Evolutionary conservation across 1,140 invertebrate genomes (phyloP).

Genomic region (Belonocnema kinseyi): DNA sequence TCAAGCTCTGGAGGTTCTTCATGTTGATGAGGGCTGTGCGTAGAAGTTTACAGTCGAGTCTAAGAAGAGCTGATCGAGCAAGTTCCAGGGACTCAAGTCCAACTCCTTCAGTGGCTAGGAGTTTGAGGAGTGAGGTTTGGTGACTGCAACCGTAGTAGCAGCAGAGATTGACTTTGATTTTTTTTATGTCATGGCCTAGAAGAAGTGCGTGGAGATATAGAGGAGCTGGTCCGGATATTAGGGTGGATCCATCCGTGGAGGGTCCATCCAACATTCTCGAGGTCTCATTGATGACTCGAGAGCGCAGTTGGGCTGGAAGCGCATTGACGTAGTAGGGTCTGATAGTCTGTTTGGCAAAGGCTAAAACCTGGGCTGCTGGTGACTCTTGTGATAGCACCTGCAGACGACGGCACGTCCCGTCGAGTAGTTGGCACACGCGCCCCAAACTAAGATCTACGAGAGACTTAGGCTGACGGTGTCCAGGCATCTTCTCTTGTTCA

Average conservation of each 20-base stretch:
- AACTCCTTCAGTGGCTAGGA: conserved; percentile 69
- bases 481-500: conserved; percentile 70
- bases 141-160: conserved; percentile 77
- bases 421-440: conserved; percentile 71
- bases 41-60: conserved; percentile 72
- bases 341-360: conserved; percentile 68
- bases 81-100: conserved; percentile 71
- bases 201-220: conserved; percentile 72
- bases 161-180: conserved; percentile 73
- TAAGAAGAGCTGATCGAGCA: conserved; percentile 69
- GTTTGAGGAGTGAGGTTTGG: conserved; percentile 71
- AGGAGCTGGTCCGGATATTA: conserved; percentile 70
- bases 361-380: conserved; percentile 68
- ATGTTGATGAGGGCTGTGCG: conserved; percentile 68
- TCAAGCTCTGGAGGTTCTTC: conserved; percentile 67
- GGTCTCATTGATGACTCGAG: conserved; percentile 70
- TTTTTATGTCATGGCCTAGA: conserved; percentile 71
- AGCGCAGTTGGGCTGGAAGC: conserved; percentile 66
- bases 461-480: conserved; percentile 71
- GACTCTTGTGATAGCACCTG: conserved; percentile 72
- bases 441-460: conserved; percentile 71
- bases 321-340: conserved; percentile 72
- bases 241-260: conserved; percentile 63
- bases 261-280: conserved; percentile 67
- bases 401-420: conserved; percentile 70